Evolutionary conservation across 2,797 vertebrate species (phyloP).

Genomic region (Pipistrellus pipistrellus): DNA sequence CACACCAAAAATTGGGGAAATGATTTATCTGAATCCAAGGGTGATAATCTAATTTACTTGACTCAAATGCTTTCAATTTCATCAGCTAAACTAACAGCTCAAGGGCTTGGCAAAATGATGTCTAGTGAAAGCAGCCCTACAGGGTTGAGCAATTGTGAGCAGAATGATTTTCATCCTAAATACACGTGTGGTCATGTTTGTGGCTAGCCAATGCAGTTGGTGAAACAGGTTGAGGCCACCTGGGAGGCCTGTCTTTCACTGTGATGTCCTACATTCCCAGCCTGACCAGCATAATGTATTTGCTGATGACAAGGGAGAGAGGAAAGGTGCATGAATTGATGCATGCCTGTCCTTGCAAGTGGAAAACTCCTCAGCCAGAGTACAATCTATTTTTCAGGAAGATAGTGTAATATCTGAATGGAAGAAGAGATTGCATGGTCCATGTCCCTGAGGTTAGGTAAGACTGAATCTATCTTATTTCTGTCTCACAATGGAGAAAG

Average conservation of each 20-base stretch:
- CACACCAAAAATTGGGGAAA: conserved; percentile 82
- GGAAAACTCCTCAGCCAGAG: neutral
- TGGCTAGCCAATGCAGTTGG: neutral
- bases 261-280: neutral
- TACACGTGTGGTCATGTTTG: conserved; percentile 28
- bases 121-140: conserved; percentile 46
- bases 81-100: conserved; percentile 74
- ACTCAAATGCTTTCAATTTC: conserved; percentile 78
- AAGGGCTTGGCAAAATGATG: conserved; percentile 67
- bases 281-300: neutral
- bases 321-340: neutral
- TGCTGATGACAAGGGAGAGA: neutral
- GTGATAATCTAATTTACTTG: conserved; percentile 86
- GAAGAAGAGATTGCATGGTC: neutral
- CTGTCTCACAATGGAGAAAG: neutral
- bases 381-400: neutral
- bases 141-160: conserved; percentile 58
- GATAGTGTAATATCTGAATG: neutral
- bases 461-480: neutral
- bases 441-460: neutral
- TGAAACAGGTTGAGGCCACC: neutral
- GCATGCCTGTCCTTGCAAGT: neutral
- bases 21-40: conserved; percentile 86
- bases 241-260: conserved; percentile 10
- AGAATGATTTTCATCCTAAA: conserved; percentile 67